A percentile compares a stretch with the other conserved stretches of the same genome.
phyloP scores from a whole-genome alignment of 1,140 invertebrate species.

The Adelges cooleyi region DNA sequence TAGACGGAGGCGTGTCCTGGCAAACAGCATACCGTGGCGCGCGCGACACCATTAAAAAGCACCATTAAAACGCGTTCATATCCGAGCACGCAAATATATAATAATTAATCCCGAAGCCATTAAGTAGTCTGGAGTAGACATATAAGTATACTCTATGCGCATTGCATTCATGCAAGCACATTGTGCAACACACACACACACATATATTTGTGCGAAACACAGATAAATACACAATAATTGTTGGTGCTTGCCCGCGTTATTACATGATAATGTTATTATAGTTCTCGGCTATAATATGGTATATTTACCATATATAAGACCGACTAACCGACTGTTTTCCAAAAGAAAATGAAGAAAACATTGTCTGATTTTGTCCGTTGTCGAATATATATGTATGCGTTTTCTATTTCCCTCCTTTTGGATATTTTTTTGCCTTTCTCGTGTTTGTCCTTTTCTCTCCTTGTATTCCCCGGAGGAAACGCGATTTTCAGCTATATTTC shows the following conservation, averaged over 20 bases:
- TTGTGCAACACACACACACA: too few relatives aligned
- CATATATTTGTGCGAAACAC: neutral
- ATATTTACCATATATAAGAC: neutral
- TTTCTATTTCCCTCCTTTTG: neutral
- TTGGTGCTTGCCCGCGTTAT: constrained; percentile 12
- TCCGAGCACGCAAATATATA: neutral
- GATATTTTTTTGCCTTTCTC: neutral
- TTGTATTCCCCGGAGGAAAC: neutral
- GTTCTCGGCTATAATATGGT: neutral
- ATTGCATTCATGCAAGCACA: too few relatives aligned
- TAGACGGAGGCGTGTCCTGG: constrained; percentile 18
- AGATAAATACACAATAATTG: neutral
- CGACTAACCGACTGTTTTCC: too few relatives aligned
- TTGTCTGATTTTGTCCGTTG: neutral
- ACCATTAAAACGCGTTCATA: neutral
- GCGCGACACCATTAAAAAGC: constrained; percentile 12
- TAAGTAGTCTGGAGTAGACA: constrained; percentile 10
- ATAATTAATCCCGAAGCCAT: constrained; percentile 24
- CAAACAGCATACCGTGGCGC: neutral
- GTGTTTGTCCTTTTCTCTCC: neutral
- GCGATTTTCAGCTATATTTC: constrained; percentile 25
- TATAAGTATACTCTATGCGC: too few relatives aligned
- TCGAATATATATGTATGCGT: neutral
- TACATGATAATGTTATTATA: neutral
- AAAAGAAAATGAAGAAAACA: neutral